These are phyloP conservation scores for Nipponia nippon DNA, from an alignment of 2,113 vertebrate genomes.

Conservation along the genomic window DNA sequence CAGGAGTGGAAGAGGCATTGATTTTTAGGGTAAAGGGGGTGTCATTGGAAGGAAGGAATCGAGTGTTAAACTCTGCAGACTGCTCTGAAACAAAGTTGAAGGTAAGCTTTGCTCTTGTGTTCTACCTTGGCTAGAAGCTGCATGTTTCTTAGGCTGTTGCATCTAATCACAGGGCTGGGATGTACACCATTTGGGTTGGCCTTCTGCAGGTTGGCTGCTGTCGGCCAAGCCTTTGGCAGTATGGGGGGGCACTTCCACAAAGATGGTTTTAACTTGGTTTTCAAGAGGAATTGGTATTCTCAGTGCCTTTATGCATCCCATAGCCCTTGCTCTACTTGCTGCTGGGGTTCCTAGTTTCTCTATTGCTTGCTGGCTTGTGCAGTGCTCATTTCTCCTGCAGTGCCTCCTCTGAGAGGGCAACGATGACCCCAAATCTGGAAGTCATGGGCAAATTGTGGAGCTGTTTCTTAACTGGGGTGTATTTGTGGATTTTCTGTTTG, in stretches of 20 bases:
- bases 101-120: not conserved
- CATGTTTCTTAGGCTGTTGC: not conserved
- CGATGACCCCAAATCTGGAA: not conserved
- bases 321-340: not conserved
- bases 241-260: not conserved
- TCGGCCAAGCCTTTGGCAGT: not conserved
- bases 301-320: not conserved
- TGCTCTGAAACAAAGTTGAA: not conserved
- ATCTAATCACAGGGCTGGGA: not conserved
- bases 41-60: not conserved
- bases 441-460: not conserved
- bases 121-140: not conserved
- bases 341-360: not conserved
- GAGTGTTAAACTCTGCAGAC: not conserved
- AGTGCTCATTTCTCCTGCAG: not conserved
- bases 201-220: not conserved
- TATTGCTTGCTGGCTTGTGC: not conserved
- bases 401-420: not conserved
- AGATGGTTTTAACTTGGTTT: not conserved
- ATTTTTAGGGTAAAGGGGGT: not conserved
- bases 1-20: not conserved
- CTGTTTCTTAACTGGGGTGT: not conserved
- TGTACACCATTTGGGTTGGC: fast-evolving
- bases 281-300: not conserved
- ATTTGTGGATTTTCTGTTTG: not conserved